phyloP scores from a whole-genome alignment of 2,797 vertebrate species.

The Siniperca obscura region DNA sequence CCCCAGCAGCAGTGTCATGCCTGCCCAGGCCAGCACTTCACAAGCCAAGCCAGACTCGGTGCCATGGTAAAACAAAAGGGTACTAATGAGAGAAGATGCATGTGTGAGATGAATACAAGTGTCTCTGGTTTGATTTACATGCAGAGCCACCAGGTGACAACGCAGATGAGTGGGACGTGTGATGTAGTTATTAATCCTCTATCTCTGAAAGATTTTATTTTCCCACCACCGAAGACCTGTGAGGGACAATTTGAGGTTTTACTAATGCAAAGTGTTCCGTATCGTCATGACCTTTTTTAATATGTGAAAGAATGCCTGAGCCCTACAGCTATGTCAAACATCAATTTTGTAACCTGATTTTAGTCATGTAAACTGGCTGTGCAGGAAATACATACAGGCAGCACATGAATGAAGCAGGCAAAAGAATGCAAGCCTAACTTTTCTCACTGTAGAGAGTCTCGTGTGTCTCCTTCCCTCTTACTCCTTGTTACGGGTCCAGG shows the following conservation, averaged over 20 bases:
- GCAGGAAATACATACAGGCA: background rate
- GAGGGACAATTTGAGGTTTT: background rate
- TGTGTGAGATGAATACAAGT: constrained; percentile 47
- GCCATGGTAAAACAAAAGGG: constrained; percentile 33
- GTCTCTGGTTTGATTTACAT: constrained; percentile 35
- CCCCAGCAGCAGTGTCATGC: background rate
- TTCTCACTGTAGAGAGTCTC: background rate
- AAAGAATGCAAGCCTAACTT: background rate
- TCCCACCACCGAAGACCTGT: background rate
- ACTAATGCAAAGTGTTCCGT: background rate
- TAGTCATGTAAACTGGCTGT: background rate
- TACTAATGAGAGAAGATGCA: constrained; percentile 53
- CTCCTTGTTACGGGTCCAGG: background rate
- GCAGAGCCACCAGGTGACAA: background rate
- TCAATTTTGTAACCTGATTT: background rate
- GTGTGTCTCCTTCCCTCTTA: background rate
- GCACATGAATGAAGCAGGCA: background rate
- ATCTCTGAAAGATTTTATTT: background rate
- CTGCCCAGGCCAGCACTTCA: constrained; percentile 3
- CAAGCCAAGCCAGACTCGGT: constrained; percentile 42
- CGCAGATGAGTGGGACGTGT: background rate
- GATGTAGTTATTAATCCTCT: background rate
- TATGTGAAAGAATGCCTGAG: background rate
- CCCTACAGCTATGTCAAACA: background rate
- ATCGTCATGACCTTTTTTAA: background rate